Evolutionary conservation across 1,140 invertebrate species (phyloP).

Genomic region (Lepidurus packardi): DNA sequence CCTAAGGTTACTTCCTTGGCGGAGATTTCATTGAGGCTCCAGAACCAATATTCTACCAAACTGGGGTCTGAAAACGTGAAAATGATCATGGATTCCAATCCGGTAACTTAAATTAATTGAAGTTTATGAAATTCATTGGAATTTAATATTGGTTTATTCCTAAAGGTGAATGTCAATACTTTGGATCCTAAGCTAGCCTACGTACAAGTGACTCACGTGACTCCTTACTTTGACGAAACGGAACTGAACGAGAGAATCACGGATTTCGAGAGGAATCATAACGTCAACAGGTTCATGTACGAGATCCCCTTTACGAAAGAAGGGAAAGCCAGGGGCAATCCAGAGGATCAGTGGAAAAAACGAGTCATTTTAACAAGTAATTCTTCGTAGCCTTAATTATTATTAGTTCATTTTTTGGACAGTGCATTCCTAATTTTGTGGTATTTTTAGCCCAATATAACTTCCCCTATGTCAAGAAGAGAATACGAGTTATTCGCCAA

Average conservation of each 20-base stretch:
- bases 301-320: conserved; percentile 87
- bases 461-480: conserved; percentile 88
- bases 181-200: conserved; percentile 78
- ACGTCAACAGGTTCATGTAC: conserved; percentile 80
- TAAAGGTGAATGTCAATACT: conserved; percentile 66
- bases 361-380: conserved; percentile 76
- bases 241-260: conserved; percentile 57
- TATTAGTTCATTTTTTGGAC: not conserved
- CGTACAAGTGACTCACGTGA: conserved; percentile 84
- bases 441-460: conserved; percentile 63
- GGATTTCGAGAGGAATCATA: conserved; percentile 81
- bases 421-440: not conserved
- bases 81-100: conserved; percentile 85
- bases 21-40: conserved; percentile 80
- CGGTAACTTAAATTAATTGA: conserved; percentile 52
- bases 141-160: conserved; percentile 23
- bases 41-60: conserved; percentile 67
- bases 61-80: conserved; percentile 77
- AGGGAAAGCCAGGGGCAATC: conserved; percentile 65
- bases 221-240: conserved; percentile 66
- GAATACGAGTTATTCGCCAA: conserved; percentile 67
- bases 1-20: conserved; percentile 87
- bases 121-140: not conserved
- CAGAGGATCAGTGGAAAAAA: conserved; percentile 81
- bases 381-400: conserved; percentile 35